phyloP scores from a whole-genome alignment of 2,888 invertebrate species.

The Oconnorella tubifera region DNA sequence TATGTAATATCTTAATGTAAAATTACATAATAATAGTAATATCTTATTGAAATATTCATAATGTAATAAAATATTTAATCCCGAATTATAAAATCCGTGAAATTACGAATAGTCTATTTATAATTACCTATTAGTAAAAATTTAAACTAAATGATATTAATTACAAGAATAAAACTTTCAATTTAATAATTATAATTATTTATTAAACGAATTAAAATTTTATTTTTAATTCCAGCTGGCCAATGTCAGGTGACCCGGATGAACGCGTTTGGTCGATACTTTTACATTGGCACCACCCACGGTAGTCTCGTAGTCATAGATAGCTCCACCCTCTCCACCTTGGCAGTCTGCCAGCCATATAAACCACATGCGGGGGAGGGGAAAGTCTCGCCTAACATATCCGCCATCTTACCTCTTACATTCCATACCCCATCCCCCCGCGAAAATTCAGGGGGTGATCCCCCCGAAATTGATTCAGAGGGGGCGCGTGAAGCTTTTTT shows the following conservation, averaged over 20 bases:
- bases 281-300: constrained; percentile 91
- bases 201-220: too few relatives aligned
- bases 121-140: too few relatives aligned
- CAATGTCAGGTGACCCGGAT: constrained; percentile 68
- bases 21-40: too few relatives aligned
- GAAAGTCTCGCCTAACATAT: constrained; percentile 20
- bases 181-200: too few relatives aligned
- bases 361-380: not conserved
- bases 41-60: too few relatives aligned
- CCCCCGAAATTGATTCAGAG: not conserved
- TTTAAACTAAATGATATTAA: too few relatives aligned
- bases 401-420: constrained; percentile 24
- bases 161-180: too few relatives aligned
- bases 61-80: too few relatives aligned
- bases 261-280: constrained; percentile 60
- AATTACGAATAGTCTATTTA: too few relatives aligned
- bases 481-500: constrained; percentile 6
- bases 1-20: too few relatives aligned
- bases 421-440: not conserved
- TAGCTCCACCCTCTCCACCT: constrained; percentile 74
- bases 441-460: not conserved
- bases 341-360: constrained; percentile 65
- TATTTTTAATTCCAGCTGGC: constrained; percentile 42
- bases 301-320: constrained; percentile 90
- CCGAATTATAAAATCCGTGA: too few relatives aligned